A percentile compares a stretch with the other conserved stretches of the same genome.
Conservation (phyloP, 1,140 invertebrate species). For the Melipona quadrifasciata region DNA sequence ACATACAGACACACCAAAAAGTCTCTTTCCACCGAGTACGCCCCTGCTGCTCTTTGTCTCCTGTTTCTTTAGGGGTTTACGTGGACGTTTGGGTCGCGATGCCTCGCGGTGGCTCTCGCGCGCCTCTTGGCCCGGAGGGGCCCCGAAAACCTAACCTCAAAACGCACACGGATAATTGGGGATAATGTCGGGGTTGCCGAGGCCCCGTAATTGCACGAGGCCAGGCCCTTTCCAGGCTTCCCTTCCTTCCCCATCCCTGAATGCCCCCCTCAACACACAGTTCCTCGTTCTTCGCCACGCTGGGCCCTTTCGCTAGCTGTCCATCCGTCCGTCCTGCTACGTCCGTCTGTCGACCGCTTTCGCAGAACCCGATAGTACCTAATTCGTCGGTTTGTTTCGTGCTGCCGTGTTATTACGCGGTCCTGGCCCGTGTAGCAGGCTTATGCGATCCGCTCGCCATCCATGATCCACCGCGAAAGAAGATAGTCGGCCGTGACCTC, state of each 20-base stretch:
- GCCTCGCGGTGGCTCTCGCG: slow-evolving; percentile 66
- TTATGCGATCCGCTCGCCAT: slow-evolving; percentile 41
- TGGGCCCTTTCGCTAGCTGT: slow-evolving; percentile 59
- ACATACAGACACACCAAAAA: slow-evolving; percentile 4
- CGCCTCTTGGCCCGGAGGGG: slow-evolving; percentile 62
- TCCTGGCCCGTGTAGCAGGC: slow-evolving; percentile 51
- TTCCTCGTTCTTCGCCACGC: slow-evolving; percentile 52
- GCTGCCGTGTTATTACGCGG: slow-evolving; percentile 75
- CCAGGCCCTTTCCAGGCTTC: slow-evolving; percentile 70
- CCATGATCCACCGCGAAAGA: slow-evolving; percentile 51
- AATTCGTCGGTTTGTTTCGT: slow-evolving; percentile 76
- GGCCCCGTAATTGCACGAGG: slow-evolving; percentile 77
- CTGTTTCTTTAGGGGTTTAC: slow-evolving; percentile 49
- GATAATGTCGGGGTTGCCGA: slow-evolving; percentile 77
- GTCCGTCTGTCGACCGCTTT: slow-evolving; percentile 69
- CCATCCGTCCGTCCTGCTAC: slow-evolving; percentile 56
- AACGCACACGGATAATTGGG: slow-evolving; percentile 80
- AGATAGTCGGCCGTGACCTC: slow-evolving; percentile 54
- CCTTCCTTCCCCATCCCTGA: slow-evolving; percentile 46
- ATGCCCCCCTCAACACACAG: slow-evolving; percentile 6
- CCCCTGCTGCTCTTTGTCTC: slow-evolving; percentile 35
- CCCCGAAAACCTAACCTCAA: slow-evolving; percentile 75
- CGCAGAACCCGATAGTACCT: slow-evolving; percentile 71
- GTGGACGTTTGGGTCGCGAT: slow-evolving; percentile 64
- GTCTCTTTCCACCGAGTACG: slow-evolving; percentile 18